These are phyloP conservation scores for Parnassius mnemosyne DNA, from an alignment of 2,888 invertebrate genomes.

Conservation along the genomic window DNA sequence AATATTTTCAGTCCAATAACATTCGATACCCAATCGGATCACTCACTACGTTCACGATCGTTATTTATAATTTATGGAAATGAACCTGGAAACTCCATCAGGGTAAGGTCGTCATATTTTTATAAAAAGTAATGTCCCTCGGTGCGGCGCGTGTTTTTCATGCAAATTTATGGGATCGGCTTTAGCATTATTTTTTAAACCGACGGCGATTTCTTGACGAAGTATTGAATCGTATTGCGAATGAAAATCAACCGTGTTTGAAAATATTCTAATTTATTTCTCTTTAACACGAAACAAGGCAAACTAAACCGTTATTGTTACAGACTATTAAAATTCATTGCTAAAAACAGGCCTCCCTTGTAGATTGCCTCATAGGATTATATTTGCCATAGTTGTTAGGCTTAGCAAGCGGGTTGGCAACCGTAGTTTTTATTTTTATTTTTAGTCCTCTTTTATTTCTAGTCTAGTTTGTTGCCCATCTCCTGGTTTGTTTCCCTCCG, in stretches of 20 bases:
- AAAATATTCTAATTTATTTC: not conserved
- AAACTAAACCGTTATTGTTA: not conserved
- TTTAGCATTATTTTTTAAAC: not conserved
- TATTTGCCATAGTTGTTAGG: no score
- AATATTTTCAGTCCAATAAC: no score
- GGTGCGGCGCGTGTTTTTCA: constrained; percentile 44
- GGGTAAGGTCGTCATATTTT: constrained; percentile 76
- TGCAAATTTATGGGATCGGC: constrained; percentile 10
- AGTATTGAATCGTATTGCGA: constrained; percentile 5
- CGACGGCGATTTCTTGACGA: not conserved
- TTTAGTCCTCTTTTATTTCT: no score
- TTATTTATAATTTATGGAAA: constrained; percentile 60
- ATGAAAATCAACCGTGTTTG: not conserved
- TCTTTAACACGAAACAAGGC: not conserved
- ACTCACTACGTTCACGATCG: no score
- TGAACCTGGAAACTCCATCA: constrained; percentile 72
- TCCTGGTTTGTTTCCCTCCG: no score
- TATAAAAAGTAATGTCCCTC: constrained; percentile 64
- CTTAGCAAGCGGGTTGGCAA: no score
- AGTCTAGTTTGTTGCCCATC: no score
- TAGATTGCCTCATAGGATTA: no score
- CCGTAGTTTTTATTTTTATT: no score
- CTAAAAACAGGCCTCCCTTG: no score
- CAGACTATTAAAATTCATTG: no score
- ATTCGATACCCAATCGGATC: no score